Base-by-base conservation (phyloP, 1,140 invertebrate species). In the Bombus superbus region DNA sequence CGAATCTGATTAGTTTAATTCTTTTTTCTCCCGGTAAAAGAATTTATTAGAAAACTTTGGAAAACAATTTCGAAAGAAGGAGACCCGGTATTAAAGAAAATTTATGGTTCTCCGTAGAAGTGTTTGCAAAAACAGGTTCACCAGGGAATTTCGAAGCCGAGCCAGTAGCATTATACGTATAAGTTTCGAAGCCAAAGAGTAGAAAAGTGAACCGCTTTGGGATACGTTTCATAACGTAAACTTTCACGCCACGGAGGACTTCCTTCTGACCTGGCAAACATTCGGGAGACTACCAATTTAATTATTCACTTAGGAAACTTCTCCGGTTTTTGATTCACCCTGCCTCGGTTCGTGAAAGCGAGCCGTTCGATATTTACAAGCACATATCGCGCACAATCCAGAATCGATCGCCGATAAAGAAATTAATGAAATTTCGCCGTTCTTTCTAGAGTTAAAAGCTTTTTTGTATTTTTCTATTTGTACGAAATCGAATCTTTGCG, bases 221-320 rank as follows among this genome's bases (percentile, higher is more conserved):
- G 79, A 73, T 81, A 81, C 40, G 42, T 73, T 74, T 81, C 69
- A 59, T 59, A 44, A 53, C 32, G 22, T 38, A 81, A 81, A 73
- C 38, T 81, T 73, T 62, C 3, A 73, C 32, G 68, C 69, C 80
- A 62, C 53, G 11, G n/a, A 69, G 53, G 53, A 81, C 22, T 64
- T 35, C n/a, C 62, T 57, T 59, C 38, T 35, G 69, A 62, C 47
- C 80, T 35, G 47, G 40, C 80, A 81, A 74, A 81, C 80, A 81
- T 62, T 62, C 68, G 18, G 40, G 11, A 53, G 28, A 28, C 35
- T 62, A 28, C n/a, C 57, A 74, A 81, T 81, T 59, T 59, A 62
- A 81, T 81, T 81, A 59, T 81, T 81, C 53, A 81, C 69, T 81
- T 28, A 53, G n/a, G 22, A 11, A 81, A 35, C n/a, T 62, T 38